Evolutionary conservation across 1,140 invertebrate genomes (phyloP).

Genomic region (Sminthurinus signatus): DNA sequence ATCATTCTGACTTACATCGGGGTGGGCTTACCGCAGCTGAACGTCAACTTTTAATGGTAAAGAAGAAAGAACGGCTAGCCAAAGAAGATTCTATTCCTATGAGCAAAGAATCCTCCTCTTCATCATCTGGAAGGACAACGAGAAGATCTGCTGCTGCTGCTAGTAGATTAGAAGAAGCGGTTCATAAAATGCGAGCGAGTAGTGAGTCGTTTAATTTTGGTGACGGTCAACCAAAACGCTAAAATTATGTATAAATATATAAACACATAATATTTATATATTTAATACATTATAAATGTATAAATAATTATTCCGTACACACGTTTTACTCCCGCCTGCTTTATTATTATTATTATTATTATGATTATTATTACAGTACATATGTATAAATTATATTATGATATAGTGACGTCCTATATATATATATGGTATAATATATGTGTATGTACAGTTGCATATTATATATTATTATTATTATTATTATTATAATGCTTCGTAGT

Average conservation of each 20-base stretch:
- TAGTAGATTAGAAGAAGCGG: conserved; percentile 34
- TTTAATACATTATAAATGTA: too few species aligned
- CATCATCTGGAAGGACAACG: conserved; percentile 31
- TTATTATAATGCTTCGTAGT: too few species aligned
- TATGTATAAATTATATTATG: background rate
- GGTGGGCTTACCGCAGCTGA: conserved; percentile 37
- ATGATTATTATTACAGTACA: background rate
- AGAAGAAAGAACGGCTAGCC: conserved; percentile 39
- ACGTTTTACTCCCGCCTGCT: background rate
- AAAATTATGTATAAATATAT: background rate
- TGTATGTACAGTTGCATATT: background rate
- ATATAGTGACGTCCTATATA: background rate
- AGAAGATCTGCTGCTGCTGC: conserved; percentile 30
- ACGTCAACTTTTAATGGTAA: conserved; percentile 38
- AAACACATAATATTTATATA: too few species aligned
- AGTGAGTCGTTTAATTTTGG: conserved; percentile 9
- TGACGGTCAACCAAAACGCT: conserved; percentile 1
- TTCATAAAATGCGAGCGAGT: conserved; percentile 34
- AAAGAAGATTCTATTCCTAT: conserved; percentile 32
- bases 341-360: background rate
- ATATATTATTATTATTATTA: background rate
- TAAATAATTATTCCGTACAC: too few species aligned
- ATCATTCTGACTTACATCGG: conserved; percentile 14
- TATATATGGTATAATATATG: background rate
- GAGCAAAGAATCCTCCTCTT: too few species aligned